Evolutionary conservation across 2,888 invertebrate species (phyloP), one percentile per base, ranked within the genome.

Genomic region (Endotricha flammealis): DNA sequence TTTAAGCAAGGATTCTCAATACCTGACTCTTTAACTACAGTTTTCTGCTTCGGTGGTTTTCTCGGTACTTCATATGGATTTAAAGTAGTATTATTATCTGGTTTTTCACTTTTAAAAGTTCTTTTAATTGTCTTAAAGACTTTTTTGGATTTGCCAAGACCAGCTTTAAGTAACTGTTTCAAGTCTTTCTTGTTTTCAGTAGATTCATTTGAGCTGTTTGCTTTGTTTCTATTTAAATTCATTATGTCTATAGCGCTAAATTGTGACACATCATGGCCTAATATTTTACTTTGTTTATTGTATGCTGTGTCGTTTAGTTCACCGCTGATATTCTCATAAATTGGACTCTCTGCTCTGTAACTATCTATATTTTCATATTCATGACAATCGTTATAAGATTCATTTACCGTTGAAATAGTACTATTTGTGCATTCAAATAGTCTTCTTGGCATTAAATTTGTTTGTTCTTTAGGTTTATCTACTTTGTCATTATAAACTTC

Each of bases 11-110:
- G 87, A 46, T 87, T 87, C 37, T 83, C 83, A 8, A 87, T 82
- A 0, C 87, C 86, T 0, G 74, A 51, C n/a, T 76, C 78, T 50
- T 72, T 77, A 0, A 58, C 48, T 2, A 53, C 51, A 1, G 47
- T 41, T 50, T 76, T 81, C 2, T 54, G 64, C 47, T 83, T 83
- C 0, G 73, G 60, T 0, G 50, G 47, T 49, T 86, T 85, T 3
- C 87, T 44, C 0, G 86, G 76, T 0, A 87, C 86, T 67, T 87
- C 87, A 42, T 87, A 87, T 0, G 87, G 87, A 36, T 87, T 87
- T 1, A 75, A 38, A 4, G 78, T 73, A 0, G 45, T 23, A 17
- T 78, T 77, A 1, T 57, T 56, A 2, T 69, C 76, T 0, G 48
- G 43, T 55, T 87, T 87, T 0, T 87, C 86, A 1, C 63, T 50